Evolutionary conservation across 1,140 invertebrate species (phyloP).

Genomic region (Drosophila santomea): DNA sequence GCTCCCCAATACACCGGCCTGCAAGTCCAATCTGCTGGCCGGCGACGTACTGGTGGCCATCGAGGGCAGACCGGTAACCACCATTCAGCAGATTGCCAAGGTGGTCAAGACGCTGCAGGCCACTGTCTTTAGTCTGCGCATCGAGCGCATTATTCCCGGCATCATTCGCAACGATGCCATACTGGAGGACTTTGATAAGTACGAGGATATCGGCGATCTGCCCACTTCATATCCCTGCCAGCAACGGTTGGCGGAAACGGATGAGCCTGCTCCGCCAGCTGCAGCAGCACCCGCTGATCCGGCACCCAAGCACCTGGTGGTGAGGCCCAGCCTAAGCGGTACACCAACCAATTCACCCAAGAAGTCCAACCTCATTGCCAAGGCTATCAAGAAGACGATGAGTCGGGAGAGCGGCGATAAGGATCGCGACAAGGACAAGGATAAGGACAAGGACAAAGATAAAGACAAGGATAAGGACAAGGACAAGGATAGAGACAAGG

Average conservation of each 20-base stretch:
- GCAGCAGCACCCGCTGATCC: not conserved
- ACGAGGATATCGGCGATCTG: conserved; percentile 75
- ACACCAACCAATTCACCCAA: conserved; percentile 83
- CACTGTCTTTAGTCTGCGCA: conserved; percentile 86
- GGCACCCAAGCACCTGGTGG: conserved; percentile 38
- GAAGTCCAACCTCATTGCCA: conserved; percentile 75
- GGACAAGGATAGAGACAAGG: conserved; percentile 28
- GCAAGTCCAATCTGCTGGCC: conserved; percentile 90
- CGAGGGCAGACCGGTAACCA: conserved; percentile 91
- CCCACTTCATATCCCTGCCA: not conserved
- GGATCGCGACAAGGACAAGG: conserved; percentile 31
- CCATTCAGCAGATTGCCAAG: conserved; percentile 90
- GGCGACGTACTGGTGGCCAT: conserved; percentile 92
- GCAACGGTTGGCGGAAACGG: not conserved
- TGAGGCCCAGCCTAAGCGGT: conserved; percentile 29
- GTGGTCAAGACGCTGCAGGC: conserved; percentile 84
- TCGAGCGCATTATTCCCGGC: conserved; percentile 86
- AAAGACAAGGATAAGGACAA: conserved; percentile 44
- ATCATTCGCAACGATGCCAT: conserved; percentile 83
- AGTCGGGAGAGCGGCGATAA: conserved; percentile 62
- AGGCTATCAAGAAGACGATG: conserved; percentile 78
- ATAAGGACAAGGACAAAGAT: conserved; percentile 25
- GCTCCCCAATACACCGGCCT: conserved; percentile 90
- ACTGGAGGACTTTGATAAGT: conserved; percentile 75
- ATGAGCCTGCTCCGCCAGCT: not conserved